Evolutionary conservation across 2,113 vertebrate genomes (phyloP), one percentile per base, ranked within the genome.

Genomic region (Oncorhynchus kisutch): DNA sequence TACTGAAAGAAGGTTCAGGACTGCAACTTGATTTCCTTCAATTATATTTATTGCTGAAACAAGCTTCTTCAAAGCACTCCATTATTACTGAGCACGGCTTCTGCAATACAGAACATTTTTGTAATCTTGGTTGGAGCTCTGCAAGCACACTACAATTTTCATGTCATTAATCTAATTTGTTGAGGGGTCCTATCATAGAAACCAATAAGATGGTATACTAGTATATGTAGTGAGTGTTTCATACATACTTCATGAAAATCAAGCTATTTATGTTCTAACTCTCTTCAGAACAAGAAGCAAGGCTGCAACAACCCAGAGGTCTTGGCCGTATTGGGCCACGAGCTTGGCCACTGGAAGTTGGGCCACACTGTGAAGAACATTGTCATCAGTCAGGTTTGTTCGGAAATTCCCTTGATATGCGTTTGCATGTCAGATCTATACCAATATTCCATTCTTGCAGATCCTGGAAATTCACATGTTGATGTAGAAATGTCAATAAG

Each of bases 291-390:
- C 92, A 99, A 98, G 91, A 98, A 96, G 85, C 97, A 99, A 91
- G 98, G 98, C 84, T 99, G 98, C 91, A 98, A 96, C 93, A 98
- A 99, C 81, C 87, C 94, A 65, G 98, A 99, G 86, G 96, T 99
- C 81, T 92, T 99, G 79, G 97, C 98, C 67, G 97, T 99, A 49
- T 91, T 99, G 11, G 96, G 98, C 70, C 98, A 99, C 90, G 98
- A 99, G 88, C 91, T 99, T 57, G 98, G 98, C 18, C 98, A 99
- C 84, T 99, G 98, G 98, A 99, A 99, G 84, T 92, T 99, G 64
- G 97, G 97, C 75, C 98, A 99, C 77, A 99, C 97, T 0, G 86
- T 99, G 83, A 99, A 99, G 92, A 98, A 99, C 84, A 98, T 99
- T 14, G 85, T 99, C 71, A 99, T 99, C 81, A 99, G 97, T 88